phyloP scores from a whole-genome alignment of 2,113 vertebrate species.

The Noturus placidus region DNA sequence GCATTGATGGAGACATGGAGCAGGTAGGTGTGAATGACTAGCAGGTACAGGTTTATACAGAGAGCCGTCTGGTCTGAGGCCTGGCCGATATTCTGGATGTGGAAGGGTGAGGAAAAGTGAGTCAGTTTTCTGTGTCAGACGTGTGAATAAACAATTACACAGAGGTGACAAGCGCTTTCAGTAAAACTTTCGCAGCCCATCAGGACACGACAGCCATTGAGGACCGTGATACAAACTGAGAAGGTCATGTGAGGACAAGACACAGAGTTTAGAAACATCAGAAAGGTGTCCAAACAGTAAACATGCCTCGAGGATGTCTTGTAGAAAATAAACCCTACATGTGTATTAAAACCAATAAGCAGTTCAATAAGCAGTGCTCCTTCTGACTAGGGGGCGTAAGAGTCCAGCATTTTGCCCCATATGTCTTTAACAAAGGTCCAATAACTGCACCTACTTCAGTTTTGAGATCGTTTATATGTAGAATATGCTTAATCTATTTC shows the following conservation, averaged over 20 bases:
- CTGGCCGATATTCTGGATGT: constrained; percentile 19
- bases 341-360: not conserved
- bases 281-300: too few species aligned
- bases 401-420: not conserved
- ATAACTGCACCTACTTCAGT: not conserved
- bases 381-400: not conserved
- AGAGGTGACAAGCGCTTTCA: not conserved
- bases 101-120: not conserved
- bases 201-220: constrained; percentile 25
- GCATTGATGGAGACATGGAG: not conserved
- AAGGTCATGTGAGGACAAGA: not conserved
- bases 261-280: not conserved
- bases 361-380: not conserved
- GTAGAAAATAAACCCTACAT: not conserved
- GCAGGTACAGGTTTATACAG: constrained; percentile 32
- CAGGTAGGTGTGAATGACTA: constrained; percentile 40
- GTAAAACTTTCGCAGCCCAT: constrained; percentile 10
- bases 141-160: constrained; percentile 38
- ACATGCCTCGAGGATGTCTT: not conserved
- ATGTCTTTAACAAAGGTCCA: not conserved
- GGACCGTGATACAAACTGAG: not conserved
- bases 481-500: not conserved
- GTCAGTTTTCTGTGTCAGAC: constrained; percentile 20
- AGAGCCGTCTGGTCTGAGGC: constrained; percentile 36
- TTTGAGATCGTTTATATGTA: not conserved